phyloP scores from a whole-genome alignment of 1,140 invertebrate genomes.

The Scaptomyza pallida region DNA sequence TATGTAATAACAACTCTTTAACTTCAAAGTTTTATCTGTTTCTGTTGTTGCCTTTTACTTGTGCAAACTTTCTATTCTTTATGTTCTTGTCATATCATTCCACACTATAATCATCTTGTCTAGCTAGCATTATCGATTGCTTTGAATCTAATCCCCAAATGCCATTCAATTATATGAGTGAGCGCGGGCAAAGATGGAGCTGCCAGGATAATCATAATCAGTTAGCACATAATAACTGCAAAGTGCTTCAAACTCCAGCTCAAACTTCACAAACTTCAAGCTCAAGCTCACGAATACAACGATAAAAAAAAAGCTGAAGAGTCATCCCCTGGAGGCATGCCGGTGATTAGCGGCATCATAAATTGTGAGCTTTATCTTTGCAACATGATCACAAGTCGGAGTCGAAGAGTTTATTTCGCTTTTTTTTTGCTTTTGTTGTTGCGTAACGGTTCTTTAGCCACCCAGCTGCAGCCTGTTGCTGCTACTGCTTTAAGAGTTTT shows the following conservation, averaged over 20 bases:
- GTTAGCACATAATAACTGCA: constrained; percentile 56
- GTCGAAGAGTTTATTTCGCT: neutral
- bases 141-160: neutral
- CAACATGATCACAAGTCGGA: constrained; percentile 22
- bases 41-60: constrained; percentile 18
- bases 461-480: constrained; percentile 13
- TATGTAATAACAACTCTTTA: too few relatives aligned
- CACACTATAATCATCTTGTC: constrained; percentile 28
- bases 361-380: constrained; percentile 50
- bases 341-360: constrained; percentile 50
- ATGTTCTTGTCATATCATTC: constrained; percentile 24
- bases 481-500: constrained; percentile 1
- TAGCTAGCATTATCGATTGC: neutral
- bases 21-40: too few relatives aligned
- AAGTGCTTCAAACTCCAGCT: constrained; percentile 34
- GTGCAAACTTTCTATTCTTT: constrained; percentile 21
- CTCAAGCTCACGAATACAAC: too few relatives aligned
- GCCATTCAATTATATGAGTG: constrained; percentile 7
- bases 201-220: constrained; percentile 48
- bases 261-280: constrained; percentile 17
- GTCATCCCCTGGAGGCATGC: constrained; percentile 40
- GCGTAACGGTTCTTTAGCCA: constrained; percentile 53
- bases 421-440: too few relatives aligned
- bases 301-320: constrained; percentile 14
- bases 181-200: neutral